phyloP scores from a whole-genome alignment of 2,113 vertebrate species.

The Cheilinus undulatus region DNA sequence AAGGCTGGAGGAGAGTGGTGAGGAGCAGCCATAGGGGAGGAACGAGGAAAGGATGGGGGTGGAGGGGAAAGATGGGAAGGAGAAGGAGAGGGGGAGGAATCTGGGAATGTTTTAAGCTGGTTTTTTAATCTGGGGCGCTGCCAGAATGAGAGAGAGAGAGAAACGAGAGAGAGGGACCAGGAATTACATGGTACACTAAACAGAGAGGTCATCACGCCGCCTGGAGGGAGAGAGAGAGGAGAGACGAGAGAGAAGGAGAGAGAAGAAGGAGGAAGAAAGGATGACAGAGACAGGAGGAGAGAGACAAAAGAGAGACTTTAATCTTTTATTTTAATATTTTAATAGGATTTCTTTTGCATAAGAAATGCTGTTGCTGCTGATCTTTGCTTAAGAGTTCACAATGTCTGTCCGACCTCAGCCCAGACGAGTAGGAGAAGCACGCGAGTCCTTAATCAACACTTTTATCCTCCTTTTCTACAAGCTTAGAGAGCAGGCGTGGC shows the following conservation, averaged over 20 bases:
- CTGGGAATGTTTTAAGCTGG: conserved; percentile 51
- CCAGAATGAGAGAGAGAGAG: not conserved
- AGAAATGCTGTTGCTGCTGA: no score
- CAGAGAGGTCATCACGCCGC: conserved; percentile 63
- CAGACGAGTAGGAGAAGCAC: no score
- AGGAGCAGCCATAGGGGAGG: conserved; percentile 17
- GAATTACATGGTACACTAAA: conserved; percentile 53
- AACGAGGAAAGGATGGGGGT: conserved; percentile 8
- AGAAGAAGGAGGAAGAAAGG: not conserved
- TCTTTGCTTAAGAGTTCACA: no score
- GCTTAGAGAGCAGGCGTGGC: no score
- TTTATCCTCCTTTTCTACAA: no score
- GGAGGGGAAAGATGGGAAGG: conserved; percentile 1
- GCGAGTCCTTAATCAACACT: no score
- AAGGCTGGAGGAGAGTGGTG: not conserved
- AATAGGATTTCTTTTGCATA: no score
- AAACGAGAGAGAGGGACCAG: conserved; percentile 18
- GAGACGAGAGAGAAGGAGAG: conserved; percentile 13
- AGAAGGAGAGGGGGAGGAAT: not conserved
- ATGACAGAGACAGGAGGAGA: not conserved
- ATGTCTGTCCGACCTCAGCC: no score
- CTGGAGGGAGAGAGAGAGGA: conserved; percentile 32
- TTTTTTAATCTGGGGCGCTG: conserved; percentile 53
- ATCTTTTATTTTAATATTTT: no score
- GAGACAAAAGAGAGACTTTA: not conserved